Evolutionary conservation across 2,797 vertebrate genomes (phyloP).

Genomic region (Luscinia megarhynchos): DNA sequence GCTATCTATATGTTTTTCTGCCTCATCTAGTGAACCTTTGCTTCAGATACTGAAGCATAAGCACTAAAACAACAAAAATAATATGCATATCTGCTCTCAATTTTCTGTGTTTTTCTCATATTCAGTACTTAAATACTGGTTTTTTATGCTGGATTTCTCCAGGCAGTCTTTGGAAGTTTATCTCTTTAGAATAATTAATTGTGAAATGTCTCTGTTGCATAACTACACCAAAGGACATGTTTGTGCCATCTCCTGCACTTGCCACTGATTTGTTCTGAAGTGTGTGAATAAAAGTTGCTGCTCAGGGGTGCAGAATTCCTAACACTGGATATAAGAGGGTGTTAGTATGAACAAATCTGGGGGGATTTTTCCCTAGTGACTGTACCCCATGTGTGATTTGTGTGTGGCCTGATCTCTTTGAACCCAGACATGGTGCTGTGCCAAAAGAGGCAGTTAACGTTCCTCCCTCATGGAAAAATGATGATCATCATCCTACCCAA

Average conservation of each 20-base stretch:
- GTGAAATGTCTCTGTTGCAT: slow-evolving; percentile 30
- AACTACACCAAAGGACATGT: slow-evolving; percentile 9
- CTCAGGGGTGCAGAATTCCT: neutral
- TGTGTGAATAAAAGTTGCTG: neutral
- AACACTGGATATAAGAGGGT: neutral
- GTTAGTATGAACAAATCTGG: rapidly evolving
- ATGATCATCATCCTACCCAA: too few species aligned
- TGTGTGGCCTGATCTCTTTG: neutral
- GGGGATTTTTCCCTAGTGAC: neutral
- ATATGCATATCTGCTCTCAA: neutral
- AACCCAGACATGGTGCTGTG: neutral
- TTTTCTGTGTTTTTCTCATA: neutral
- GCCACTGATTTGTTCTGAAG: neutral
- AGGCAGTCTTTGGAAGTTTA: neutral
- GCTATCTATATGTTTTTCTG: neutral
- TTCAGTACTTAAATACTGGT: neutral
- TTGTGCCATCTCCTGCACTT: neutral
- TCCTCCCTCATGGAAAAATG: neutral
- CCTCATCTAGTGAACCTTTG: neutral
- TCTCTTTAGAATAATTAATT: slow-evolving; percentile 36
- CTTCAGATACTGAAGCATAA: neutral
- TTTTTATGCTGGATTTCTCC: neutral
- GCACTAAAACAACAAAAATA: neutral
- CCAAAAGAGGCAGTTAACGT: neutral
- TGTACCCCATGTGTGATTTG: rapidly evolving